These are phyloP conservation scores for Rhodophaea formosa DNA, from an alignment of 2,888 invertebrate species.

Conservation along the genomic window DNA sequence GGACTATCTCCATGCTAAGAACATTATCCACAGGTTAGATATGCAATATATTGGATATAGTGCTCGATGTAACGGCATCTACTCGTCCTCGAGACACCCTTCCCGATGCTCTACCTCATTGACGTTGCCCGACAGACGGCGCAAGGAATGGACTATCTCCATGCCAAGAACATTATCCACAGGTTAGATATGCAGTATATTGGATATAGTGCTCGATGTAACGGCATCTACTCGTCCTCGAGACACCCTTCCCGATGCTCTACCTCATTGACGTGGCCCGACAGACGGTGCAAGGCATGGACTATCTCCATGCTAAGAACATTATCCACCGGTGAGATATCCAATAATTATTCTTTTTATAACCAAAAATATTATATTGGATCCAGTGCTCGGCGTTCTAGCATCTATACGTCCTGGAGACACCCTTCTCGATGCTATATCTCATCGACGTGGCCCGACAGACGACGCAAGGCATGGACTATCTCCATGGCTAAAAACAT, in stretches of 20 bases:
- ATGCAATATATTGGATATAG: no score
- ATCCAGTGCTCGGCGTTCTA: constrained; percentile 97
- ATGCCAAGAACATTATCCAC: constrained; percentile 98
- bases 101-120: constrained; percentile 94
- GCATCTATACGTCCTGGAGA: constrained; percentile 97
- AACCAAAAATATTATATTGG: no score
- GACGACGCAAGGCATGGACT: constrained; percentile 99
- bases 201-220: no score
- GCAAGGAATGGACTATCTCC: constrained; percentile 99
- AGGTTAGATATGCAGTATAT: constrained; percentile 42
- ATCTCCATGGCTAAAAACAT: constrained; percentile 99
- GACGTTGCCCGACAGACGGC: constrained; percentile 98
- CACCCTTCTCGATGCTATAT: constrained; percentile 94
- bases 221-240: constrained; percentile 97
- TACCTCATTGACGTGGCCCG: constrained; percentile 97
- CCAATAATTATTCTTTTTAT: no score
- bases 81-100: constrained; percentile 96
- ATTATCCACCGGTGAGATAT: constrained; percentile 87
- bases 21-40: constrained; percentile 89
- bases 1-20: constrained; percentile 99
- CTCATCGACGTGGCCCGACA: constrained; percentile 98
- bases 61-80: constrained; percentile 97
- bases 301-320: constrained; percentile 99
- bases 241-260: constrained; percentile 95
- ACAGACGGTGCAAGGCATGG: constrained; percentile 99